Conservation (phyloP, 2,113 vertebrate species). For the Pedionomus torquatus region DNA sequence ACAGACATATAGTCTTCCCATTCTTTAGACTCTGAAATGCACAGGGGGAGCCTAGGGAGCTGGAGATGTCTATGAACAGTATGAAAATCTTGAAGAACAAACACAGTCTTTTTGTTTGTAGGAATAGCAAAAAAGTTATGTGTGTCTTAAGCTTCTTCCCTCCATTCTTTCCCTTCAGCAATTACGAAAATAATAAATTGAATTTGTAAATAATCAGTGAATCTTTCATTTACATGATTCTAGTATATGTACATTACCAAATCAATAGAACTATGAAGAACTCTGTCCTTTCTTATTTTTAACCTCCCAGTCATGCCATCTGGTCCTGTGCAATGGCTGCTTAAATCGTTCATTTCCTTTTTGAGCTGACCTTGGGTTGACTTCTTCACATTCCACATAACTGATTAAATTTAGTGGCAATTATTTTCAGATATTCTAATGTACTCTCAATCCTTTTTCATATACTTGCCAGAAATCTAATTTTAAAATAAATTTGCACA, state of each 20-base stretch:
- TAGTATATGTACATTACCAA: neutral
- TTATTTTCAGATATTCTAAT: conserved; percentile 39
- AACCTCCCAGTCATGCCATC: neutral
- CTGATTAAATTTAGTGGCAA: conserved; percentile 42
- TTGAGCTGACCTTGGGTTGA: conserved; percentile 1
- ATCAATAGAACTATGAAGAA: neutral
- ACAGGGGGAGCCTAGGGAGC: neutral
- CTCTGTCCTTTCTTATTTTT: conserved; percentile 4
- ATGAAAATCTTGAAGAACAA: neutral
- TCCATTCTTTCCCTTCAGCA: neutral
- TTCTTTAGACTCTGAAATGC: neutral
- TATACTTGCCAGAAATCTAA: conserved; percentile 18
- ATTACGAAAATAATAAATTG: neutral
- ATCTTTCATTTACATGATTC: neutral
- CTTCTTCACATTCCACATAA: conserved; percentile 18
- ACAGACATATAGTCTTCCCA: neutral
- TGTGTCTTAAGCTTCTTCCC: neutral
- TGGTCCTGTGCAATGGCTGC: neutral
- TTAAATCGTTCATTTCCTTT: conserved; percentile 4
- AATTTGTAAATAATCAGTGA: neutral
- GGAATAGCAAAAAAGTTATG: neutral
- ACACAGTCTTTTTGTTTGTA: neutral
- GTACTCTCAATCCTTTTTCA: neutral
- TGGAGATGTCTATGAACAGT: neutral
- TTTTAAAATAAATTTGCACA: conserved; percentile 23